These are phyloP conservation scores for Drosophila malerkotliana DNA, from an alignment of 1,140 invertebrate species.

Conservation along the genomic window DNA sequence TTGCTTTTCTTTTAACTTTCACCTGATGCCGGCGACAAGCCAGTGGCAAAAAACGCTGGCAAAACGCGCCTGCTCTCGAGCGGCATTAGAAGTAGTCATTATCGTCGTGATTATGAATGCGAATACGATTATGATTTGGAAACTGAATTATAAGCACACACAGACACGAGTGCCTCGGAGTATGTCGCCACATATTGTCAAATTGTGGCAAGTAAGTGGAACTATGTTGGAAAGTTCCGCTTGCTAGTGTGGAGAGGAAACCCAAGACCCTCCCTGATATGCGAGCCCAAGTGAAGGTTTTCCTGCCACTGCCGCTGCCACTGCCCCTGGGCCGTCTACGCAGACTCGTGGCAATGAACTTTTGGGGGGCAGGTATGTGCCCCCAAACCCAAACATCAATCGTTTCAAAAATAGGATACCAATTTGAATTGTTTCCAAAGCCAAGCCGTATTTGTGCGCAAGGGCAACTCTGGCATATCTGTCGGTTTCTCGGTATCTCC, in stretches of 20 bases:
- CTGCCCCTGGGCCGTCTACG: background rate
- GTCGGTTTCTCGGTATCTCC: background rate
- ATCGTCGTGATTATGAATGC: constrained; percentile 40
- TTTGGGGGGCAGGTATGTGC: constrained; percentile 19
- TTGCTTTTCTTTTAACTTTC: constrained; percentile 46
- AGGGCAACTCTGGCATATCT: constrained; percentile 27
- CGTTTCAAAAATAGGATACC: background rate
- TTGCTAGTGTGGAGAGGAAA: constrained; percentile 29
- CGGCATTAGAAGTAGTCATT: constrained; percentile 71
- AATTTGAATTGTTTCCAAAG: background rate
- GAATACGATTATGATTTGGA: constrained; percentile 30
- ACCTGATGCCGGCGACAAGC: constrained; percentile 49
- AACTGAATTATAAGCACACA: constrained; percentile 28
- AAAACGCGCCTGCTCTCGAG: constrained; percentile 43
- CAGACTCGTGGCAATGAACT: constrained; percentile 53
- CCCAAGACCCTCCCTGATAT: constrained; percentile 25
- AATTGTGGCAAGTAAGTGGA: constrained; percentile 59
- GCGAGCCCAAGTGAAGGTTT: constrained; percentile 57
- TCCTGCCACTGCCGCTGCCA: constrained; percentile 12
- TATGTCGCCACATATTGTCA: constrained; percentile 25
- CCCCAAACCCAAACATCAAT: background rate
- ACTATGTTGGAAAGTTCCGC: constrained; percentile 53
- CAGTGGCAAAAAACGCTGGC: constrained; percentile 41
- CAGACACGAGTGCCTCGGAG: background rate
- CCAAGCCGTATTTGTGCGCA: constrained; percentile 2